Conservation (phyloP, 2,888 invertebrate genomes). For the Platynereis dumerilii region DNA sequence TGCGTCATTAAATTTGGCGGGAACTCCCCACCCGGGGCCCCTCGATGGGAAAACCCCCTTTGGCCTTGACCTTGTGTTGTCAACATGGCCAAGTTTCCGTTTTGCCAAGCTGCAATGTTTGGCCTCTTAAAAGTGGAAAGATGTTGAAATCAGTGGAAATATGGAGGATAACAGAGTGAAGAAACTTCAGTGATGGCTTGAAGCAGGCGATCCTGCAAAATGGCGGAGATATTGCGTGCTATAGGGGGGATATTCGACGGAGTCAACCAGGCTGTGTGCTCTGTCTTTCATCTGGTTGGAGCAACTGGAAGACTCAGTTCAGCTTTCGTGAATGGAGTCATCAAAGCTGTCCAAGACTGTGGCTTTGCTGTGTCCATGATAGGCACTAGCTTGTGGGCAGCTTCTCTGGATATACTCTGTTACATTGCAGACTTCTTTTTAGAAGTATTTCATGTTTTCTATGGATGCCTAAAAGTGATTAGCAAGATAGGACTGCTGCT, state of each 20-base stretch:
- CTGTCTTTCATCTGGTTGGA: background rate
- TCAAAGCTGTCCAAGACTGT: conserved; percentile 4
- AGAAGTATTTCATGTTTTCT: conserved; percentile 11
- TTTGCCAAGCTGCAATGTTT: background rate
- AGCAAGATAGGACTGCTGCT: conserved; percentile 11
- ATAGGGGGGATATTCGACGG: background rate
- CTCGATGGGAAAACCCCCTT: too few species aligned
- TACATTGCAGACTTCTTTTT: conserved; percentile 18
- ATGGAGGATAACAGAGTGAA: background rate
- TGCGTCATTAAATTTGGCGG: too few species aligned
- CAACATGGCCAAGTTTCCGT: conserved; percentile 3
- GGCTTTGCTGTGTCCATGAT: conserved; percentile 2
- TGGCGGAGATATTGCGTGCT: background rate
- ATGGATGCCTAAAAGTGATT: background rate
- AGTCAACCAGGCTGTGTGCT: background rate
- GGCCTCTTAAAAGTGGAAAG: too few species aligned
- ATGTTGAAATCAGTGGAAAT: too few species aligned
- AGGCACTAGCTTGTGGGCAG: conserved; percentile 2
- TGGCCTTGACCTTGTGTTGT: background rate
- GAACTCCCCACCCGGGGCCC: too few species aligned
- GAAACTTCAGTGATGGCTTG: background rate
- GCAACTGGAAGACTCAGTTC: conserved; percentile 9
- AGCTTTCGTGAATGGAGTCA: conserved; percentile 12
- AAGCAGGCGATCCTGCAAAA: background rate
- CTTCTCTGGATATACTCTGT: conserved; percentile 7